Evolutionary conservation across 2,113 vertebrate species (phyloP).

Genomic region (Ploceus nigricollis): DNA sequence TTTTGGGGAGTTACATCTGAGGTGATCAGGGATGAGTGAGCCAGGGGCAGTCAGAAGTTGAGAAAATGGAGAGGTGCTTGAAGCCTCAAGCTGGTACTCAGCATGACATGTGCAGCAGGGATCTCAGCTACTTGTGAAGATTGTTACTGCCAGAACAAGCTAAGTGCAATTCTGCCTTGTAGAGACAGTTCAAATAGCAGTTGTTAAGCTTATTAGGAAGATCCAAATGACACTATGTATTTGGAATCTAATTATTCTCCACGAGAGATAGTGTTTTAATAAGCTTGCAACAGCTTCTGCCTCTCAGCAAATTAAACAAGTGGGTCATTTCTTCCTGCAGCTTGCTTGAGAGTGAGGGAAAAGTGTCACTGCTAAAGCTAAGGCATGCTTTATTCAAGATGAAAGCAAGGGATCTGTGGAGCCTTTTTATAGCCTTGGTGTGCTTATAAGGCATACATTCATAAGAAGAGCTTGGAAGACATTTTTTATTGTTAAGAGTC

Average conservation of each 20-base stretch:
- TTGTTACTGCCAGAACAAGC: background rate
- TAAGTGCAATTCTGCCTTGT: background rate
- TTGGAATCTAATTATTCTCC: background rate
- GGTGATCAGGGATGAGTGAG: background rate
- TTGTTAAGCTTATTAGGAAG: background rate
- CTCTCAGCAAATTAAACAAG: conserved; percentile 16
- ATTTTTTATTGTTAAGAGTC: background rate
- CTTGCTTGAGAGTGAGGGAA: background rate
- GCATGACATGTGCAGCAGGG: accelerated
- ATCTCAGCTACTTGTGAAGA: accelerated
- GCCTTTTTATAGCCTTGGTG: background rate
- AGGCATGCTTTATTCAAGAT: background rate
- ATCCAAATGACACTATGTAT: background rate
- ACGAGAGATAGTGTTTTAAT: background rate
- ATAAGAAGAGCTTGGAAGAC: background rate
- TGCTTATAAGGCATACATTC: background rate
- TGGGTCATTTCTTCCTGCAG: conserved; percentile 6
- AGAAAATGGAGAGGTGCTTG: background rate
- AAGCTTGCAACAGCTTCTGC: background rate
- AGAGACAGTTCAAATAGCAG: background rate
- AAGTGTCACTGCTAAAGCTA: background rate
- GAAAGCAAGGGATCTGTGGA: background rate
- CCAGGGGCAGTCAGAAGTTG: background rate
- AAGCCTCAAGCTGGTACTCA: background rate
- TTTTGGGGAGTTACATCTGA: background rate